phyloP scores from a whole-genome alignment of 2,113 vertebrate species.

The Rana temporaria region DNA sequence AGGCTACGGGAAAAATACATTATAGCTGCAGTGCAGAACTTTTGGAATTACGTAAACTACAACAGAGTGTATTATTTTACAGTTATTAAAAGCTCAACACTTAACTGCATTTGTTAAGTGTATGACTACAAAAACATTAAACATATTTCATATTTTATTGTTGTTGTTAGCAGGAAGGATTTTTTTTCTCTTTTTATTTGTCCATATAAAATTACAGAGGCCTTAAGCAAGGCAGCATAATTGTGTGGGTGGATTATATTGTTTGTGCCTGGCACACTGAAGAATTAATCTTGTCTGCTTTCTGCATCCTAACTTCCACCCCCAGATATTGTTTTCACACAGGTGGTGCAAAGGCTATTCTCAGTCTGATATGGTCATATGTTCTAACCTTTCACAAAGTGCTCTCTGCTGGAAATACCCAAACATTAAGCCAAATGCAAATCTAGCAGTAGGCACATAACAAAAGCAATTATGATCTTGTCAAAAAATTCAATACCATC shows the following conservation, averaged over 20 bases:
- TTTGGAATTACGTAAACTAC: neutral
- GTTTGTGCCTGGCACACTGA: constrained; percentile 31
- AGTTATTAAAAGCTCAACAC: constrained; percentile 13
- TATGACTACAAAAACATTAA: neutral
- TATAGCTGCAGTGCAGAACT: neutral
- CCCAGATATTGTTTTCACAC: constrained; percentile 8
- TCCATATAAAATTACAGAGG: constrained; percentile 3
- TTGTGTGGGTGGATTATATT: constrained; percentile 48
- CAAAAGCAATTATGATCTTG: constrained; percentile 23
- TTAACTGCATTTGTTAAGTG: neutral
- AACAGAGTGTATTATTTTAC: constrained; percentile 27
- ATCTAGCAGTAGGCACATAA: constrained; percentile 2
- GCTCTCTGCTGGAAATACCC: constrained; percentile 6
- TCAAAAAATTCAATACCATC: constrained; percentile 6
- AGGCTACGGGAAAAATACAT: constrained; percentile 1
- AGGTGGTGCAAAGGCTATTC: neutral
- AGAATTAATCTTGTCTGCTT: constrained; percentile 17
- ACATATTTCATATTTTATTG: constrained; percentile 10
- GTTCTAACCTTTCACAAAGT: neutral
- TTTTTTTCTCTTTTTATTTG: constrained; percentile 21
- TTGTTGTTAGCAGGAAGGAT: neutral
- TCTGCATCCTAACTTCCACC: constrained; percentile 5
- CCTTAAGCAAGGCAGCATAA: constrained; percentile 33
- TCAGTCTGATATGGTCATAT: neutral
- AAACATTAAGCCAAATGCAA: neutral